Evolutionary conservation across 2,888 invertebrate genomes (phyloP).

Genomic region (Sceliomorpha sp.): DNA sequence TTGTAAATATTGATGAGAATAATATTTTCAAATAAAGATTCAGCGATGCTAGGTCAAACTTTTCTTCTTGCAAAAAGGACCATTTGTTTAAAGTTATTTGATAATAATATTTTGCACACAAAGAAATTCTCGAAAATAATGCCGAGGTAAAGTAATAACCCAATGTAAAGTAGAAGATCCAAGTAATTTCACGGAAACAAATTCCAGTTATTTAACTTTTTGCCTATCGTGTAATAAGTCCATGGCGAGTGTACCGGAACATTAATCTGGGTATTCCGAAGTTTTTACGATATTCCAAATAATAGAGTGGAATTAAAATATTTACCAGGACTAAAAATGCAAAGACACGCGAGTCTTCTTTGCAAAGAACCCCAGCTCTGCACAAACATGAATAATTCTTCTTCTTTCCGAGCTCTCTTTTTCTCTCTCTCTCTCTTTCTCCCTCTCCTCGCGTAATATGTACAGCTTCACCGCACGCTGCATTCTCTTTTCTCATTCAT

Average conservation of each 20-base stretch:
- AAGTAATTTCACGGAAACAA: constrained; percentile 26
- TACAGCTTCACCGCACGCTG: constrained; percentile 51
- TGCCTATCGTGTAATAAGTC: constrained; percentile 32
- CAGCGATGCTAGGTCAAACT: too few species aligned
- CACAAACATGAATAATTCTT: constrained; percentile 57
- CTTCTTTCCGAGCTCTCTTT: constrained; percentile 46
- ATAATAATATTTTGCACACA: too few species aligned
- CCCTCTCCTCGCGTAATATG: constrained; percentile 48
- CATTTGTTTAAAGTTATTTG: too few species aligned
- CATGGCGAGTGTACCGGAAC: constrained; percentile 19
- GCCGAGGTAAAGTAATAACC: constrained; percentile 42
- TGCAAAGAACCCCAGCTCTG: constrained; percentile 37
- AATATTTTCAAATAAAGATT: too few species aligned
- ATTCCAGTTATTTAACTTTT: constrained; percentile 47
- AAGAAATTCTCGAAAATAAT: too few species aligned
- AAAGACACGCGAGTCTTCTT: constrained; percentile 55
- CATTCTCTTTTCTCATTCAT: constrained; percentile 44
- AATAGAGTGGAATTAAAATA: constrained; percentile 55
- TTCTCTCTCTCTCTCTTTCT: constrained; percentile 48
- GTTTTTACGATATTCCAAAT: constrained; percentile 43
- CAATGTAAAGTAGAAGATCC: constrained; percentile 24
- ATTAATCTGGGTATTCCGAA: constrained; percentile 42
- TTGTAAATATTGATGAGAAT: too few species aligned
- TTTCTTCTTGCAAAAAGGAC: too few species aligned
- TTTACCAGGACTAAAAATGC: constrained; percentile 55